Percentiles rank a stretch among this genome's conserved stretches.
phyloP scores from a whole-genome alignment of 2,888 invertebrate genomes.

The Escarpia spicata region DNA sequence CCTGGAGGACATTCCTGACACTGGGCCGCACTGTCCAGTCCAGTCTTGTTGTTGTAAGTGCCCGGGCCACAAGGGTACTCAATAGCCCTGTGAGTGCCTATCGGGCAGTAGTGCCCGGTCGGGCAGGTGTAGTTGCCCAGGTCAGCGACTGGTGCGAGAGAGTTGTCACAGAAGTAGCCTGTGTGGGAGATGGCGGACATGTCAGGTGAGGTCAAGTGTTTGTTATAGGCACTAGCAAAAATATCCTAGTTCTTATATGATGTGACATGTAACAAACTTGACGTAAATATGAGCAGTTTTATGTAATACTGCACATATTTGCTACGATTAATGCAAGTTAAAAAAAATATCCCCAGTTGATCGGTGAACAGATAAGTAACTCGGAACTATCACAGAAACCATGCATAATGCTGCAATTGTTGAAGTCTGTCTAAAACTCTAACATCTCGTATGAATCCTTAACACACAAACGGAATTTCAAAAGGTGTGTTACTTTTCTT shows the following conservation, averaged over 20 bases:
- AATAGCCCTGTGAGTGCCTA: slow-evolving; percentile 47
- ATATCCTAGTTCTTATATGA: not conserved
- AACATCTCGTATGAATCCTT: no score
- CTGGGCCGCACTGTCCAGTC: slow-evolving; percentile 42
- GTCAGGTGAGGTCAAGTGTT: not conserved
- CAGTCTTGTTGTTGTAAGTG: slow-evolving; percentile 58
- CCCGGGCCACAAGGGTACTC: slow-evolving; percentile 57
- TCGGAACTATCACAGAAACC: no score
- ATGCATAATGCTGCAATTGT: no score
- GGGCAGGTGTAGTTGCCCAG: slow-evolving; percentile 55
- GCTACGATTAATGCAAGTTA: no score
- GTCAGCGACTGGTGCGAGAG: slow-evolving; percentile 51
- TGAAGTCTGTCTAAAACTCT: no score
- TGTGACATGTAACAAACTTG: not conserved
- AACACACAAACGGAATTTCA: no score
- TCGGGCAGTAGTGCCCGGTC: slow-evolving; percentile 56
- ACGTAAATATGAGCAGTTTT: not conserved
- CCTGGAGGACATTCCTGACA: slow-evolving; percentile 60
- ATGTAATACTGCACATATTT: no score
- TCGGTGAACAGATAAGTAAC: no score
- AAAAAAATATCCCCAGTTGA: no score
- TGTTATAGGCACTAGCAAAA: not conserved
- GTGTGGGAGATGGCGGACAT: slow-evolving; percentile 8
- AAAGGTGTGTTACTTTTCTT: no score
- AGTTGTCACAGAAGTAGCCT: slow-evolving; percentile 61